Percentiles rank a stretch among this genome's conserved stretches.
Evolutionary conservation across 2,888 invertebrate genomes (phyloP).

Genomic region (Drosophila kanekoi): DNA sequence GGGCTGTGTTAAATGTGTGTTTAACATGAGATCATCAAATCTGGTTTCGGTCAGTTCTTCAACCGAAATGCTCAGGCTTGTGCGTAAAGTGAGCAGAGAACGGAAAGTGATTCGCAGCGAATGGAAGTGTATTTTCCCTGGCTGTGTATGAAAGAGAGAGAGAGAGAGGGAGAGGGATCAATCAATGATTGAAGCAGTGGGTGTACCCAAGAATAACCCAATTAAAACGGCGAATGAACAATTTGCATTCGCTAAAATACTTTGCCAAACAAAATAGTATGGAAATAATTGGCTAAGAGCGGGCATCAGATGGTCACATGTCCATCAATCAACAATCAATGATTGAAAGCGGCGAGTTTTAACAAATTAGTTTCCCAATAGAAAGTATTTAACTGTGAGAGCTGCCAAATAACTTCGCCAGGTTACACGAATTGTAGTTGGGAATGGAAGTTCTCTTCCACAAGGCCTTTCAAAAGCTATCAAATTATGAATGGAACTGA

Average conservation of each 20-base stretch:
- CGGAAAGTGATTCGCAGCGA: slow-evolving; percentile 23
- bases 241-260: background rate
- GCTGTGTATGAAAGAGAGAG: background rate
- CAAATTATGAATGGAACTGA: too few relatives aligned
- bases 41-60: slow-evolving; percentile 10
- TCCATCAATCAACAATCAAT: background rate
- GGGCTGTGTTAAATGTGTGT: slow-evolving; percentile 11
- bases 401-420: too few relatives aligned
- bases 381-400: too few relatives aligned
- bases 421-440: too few relatives aligned
- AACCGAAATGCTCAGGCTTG: background rate
- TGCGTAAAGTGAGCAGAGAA: slow-evolving; percentile 21
- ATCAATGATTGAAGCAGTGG: background rate
- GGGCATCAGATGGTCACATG: background rate
- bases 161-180: background rate
- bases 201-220: background rate
- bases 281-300: background rate
- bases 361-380: too few relatives aligned
- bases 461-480: too few relatives aligned
- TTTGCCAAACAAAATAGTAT: background rate
- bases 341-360: background rate
- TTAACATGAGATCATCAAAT: slow-evolving; percentile 50
- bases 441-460: too few relatives aligned
- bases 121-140: background rate
- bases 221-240: background rate